Base-by-base conservation (phyloP, 2,797 vertebrate species). In the Eidolon dupreanum region DNA sequence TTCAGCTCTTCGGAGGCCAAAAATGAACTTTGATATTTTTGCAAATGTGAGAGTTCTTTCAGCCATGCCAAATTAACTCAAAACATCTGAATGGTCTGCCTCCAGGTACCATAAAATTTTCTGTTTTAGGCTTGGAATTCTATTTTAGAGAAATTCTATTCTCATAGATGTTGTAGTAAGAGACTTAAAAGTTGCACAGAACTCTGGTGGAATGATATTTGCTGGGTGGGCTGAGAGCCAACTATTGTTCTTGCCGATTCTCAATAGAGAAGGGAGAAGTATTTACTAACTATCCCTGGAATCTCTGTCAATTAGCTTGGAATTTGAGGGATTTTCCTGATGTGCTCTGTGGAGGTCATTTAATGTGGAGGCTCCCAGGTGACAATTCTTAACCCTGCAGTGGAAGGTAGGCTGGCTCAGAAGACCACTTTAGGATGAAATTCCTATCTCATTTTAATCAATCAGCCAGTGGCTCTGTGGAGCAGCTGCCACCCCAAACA, bases 311-410 rank as follows among this genome's bases (percentile, higher is more conserved):
- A 93, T 98, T 95, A 97, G 90, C 33, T 77, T 96, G 96, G 97
- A 97, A 97, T 96, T 90, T 88, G 82, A 97, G 97, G 97, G 97
- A 79, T 97, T 98, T 98, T 98, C 96, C 97, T 97, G 78, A 81
- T 95, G 81, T 94, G 61, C 41, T 84, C 90, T 74, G 53, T 71
- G 20, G 68, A 85, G 28, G 46, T 93, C 81, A 86, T 88, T 66
- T 38, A 71, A 59, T 84, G 13, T 8, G 41, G 38, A 26, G 12
- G 46, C 33, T 9, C 16, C 16, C 77, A 95, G 96, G 96, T 97
- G 41, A 90, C 93, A 70, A 33, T 24, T 79, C 57, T 92, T 95
- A 93, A 94, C 88, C 13, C 95, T 85, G 55, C 17, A 26, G 4
- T 61, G 38, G 17, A 61, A 53, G 33, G 38, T 8, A 43, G 65